Base-by-base conservation (phyloP, 1,140 invertebrate genomes). In the Kradibia gibbosae region DNA sequence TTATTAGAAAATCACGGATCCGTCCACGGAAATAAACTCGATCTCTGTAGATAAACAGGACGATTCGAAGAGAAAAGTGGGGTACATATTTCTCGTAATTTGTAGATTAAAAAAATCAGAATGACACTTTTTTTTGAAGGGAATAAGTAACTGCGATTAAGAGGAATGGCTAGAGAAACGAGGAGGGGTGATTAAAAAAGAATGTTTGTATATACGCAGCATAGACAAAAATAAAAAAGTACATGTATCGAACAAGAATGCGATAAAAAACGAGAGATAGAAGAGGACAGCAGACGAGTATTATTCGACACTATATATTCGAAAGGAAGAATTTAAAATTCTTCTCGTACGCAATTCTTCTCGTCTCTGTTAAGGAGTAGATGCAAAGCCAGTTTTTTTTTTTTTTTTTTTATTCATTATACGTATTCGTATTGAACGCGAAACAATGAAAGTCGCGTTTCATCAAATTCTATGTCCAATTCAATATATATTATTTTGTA, bases 91-190 rank as follows among this genome's bases (percentile, higher is more conserved):
- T 72, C 67, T 36, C 53, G 42, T 67, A 42, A 50, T 78, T 78
- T 78, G 60, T 65, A 62, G 53, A 73, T 80, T 73, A 80, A 80
- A 79, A 80, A 80, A 55, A n/a, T 80, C 70, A 80, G 73, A 80
- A 80, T 70, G 73, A 80, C 70, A 80, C 67, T 80, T 55, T 70
- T 73, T 53, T 80, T 80, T n/a, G n/a, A 80, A 53, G 70, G 78
- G 70, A 81, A 60, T 75, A 81, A 75, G 75, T 81, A 62, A 75
- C 75, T 57, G 79, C 67, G 67, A 74, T 81, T 75, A 72, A 67
- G 57, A 73, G 72, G 79, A 81, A 81, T 55, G 60, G 53, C 71
- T 67, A 67, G 60, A 31, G 62, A 17, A 57, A 31, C 10, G 72
- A 57, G 48, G 28, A 11, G 17, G 10, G 11, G 7, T 7, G 36